phyloP scores from a whole-genome alignment of 1,140 invertebrate species.

The Vanessa tameamea region DNA sequence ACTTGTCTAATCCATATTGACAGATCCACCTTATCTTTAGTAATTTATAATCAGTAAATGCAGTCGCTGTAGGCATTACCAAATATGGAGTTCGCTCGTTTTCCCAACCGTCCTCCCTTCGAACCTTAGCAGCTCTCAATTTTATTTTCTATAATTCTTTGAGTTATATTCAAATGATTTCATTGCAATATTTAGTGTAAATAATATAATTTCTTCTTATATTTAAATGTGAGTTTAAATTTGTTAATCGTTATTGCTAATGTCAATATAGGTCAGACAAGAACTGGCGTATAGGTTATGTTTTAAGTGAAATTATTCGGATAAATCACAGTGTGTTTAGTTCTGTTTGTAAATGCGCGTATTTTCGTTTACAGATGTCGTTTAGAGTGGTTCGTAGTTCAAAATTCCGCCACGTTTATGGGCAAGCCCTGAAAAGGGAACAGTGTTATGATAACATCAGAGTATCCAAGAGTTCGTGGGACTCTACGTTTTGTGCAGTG shows the following conservation, averaged over 20 bases:
- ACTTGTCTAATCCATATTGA: slow-evolving; percentile 15
- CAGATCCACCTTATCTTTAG: slow-evolving; percentile 26
- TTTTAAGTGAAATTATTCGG: slow-evolving; percentile 64
- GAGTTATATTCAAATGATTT: slow-evolving; percentile 76
- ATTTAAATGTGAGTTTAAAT: slow-evolving; percentile 72
- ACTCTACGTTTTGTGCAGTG: slow-evolving; percentile 98
- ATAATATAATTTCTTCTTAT: slow-evolving; percentile 65
- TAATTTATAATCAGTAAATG: slow-evolving; percentile 65
- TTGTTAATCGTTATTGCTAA: slow-evolving; percentile 52
- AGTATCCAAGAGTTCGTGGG: slow-evolving; percentile 99
- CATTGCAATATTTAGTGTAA: slow-evolving; percentile 71
- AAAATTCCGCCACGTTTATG: slow-evolving; percentile 99
- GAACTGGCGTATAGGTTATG: slow-evolving; percentile 73
- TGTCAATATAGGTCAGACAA: slow-evolving; percentile 77
- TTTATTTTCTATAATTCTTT: slow-evolving; percentile 72
- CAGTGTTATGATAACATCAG: slow-evolving; percentile 99
- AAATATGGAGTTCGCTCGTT: slow-evolving; percentile 82
- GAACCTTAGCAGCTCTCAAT: slow-evolving; percentile 77
- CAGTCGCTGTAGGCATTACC: slow-evolving; percentile 79
- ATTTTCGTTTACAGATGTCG: slow-evolving; percentile 87
- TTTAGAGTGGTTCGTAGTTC: slow-evolving; percentile 97
- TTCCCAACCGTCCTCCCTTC: slow-evolving; percentile 80
- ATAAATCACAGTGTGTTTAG: slow-evolving; percentile 56
- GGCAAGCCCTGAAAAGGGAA: slow-evolving; percentile 96
- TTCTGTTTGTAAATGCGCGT: slow-evolving; percentile 59